Percentiles rank a stretch among this genome's conserved stretches.
These are phyloP conservation scores for Mola mola DNA, from an alignment of 2,113 vertebrate species.

Conservation along the genomic window DNA sequence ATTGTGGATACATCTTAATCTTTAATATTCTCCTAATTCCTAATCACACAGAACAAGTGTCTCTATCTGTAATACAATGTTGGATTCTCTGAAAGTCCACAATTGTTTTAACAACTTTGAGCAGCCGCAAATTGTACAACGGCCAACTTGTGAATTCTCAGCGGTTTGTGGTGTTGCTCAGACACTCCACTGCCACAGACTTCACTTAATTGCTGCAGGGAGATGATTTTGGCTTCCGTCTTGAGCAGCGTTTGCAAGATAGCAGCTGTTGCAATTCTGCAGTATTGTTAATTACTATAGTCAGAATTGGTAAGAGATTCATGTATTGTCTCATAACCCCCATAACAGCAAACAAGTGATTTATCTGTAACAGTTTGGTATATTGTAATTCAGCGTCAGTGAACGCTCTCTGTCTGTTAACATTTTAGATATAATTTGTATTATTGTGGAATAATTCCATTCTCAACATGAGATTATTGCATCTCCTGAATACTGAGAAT, in stretches of 20 bases:
- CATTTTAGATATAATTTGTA: conserved; percentile 24
- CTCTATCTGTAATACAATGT: too few relatives aligned
- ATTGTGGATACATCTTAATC: too few relatives aligned
- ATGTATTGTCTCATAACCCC: conserved; percentile 21
- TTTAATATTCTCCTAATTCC: too few relatives aligned
- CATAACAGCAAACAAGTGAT: background rate
- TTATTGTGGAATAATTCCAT: conserved; percentile 31
- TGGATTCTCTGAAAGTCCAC: too few relatives aligned
- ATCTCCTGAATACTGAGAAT: conserved; percentile 40
- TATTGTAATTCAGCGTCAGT: conserved; percentile 25
- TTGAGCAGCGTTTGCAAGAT: conserved; percentile 31
- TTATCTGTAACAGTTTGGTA: conserved; percentile 20
- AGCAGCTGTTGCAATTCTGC: conserved; percentile 25
- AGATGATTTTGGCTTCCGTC: conserved; percentile 37
- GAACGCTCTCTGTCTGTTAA: conserved; percentile 14
- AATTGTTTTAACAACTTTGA: too few relatives aligned
- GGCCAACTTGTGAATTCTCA: conserved; percentile 62
- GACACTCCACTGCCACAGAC: conserved; percentile 33
- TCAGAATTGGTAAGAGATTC: conserved; percentile 5
- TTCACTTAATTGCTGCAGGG: conserved; percentile 36
- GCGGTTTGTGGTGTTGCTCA: conserved; percentile 34
- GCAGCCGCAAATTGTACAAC: conserved; percentile 49
- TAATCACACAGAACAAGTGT: conserved; percentile 2
- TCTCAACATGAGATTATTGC: conserved; percentile 18
- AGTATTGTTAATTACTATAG: conserved; percentile 3